These are phyloP conservation scores for Pseudocheirus occidentalis DNA, from an alignment of 2,797 vertebrate genomes.

Conservation along the genomic window DNA sequence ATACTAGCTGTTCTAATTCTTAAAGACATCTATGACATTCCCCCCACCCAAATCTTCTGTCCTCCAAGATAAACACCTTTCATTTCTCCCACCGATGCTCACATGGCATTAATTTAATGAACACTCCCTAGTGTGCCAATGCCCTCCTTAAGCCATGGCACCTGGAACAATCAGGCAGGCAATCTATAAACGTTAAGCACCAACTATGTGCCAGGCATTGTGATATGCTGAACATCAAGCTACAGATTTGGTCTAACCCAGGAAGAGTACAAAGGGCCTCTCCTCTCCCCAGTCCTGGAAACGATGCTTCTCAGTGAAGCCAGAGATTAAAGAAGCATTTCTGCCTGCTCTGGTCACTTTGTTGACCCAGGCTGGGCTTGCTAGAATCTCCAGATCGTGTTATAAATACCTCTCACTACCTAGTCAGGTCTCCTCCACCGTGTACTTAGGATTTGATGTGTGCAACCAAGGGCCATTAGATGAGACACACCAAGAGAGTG, in stretches of 20 bases:
- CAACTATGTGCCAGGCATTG: too few relatives aligned
- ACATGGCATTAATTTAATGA: not conserved
- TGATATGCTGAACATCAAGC: not conserved
- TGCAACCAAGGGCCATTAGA: not conserved
- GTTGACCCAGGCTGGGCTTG: too few relatives aligned
- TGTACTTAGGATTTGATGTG: not conserved
- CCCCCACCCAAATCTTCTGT: not conserved
- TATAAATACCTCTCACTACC: not conserved
- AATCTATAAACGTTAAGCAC: not conserved
- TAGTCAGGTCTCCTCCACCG: not conserved
- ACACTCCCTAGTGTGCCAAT: not conserved
- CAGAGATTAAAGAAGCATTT: not conserved
- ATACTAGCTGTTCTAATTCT: not conserved
- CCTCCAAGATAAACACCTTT: not conserved
- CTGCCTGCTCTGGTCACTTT: not conserved
- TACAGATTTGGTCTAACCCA: too few relatives aligned
- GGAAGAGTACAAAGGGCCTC: too few relatives aligned
- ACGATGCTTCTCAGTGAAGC: too few relatives aligned
- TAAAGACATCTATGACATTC: not conserved
- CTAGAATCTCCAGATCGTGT: not conserved
- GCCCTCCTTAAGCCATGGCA: not conserved
- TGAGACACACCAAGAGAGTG: not conserved
- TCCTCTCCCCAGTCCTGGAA: too few relatives aligned
- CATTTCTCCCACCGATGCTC: not conserved
- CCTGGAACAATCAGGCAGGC: not conserved